Evolutionary conservation across 2,797 vertebrate genomes (phyloP), one percentile per base, ranked within the genome.

Genomic region (Myioborus miniatus): DNA sequence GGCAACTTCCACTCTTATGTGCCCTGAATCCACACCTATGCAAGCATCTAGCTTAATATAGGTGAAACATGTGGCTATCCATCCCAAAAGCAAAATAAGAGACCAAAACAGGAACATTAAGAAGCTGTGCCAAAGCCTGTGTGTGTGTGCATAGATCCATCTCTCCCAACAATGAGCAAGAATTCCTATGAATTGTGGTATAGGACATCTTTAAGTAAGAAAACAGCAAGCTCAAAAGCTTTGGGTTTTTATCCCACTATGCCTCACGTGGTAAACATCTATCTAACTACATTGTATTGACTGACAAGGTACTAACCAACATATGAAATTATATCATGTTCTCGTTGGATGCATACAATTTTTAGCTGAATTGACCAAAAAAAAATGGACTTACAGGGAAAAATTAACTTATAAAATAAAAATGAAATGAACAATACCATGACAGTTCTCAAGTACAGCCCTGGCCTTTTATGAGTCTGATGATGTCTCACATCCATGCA

Each of bases 101-200:
- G 34, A 81, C 19, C 34, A 30, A 64, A 83, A 16, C 6, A 70
- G 41, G 29, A 44, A n/a, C 4, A 5, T 34, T 29, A 44, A 34
- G 15, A 34, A 87, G 49, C 12, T 59, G 27, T 4, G 13, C 23
- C 64, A 77, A 50, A 52, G 41, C 13, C 64, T 77, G 36, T 2
- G 0, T 18, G 15, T 6, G 15, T 6, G 1, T 0, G 37, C 11
- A 36, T 3, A 65, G 17, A 90, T 49, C 17, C 17, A 52, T 29
- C 29, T 50, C 15, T 67, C 41, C 15, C 12, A 30, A 64, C 11
- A 37, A 36, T 5, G n/a, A 67, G 27, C 49, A 85, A 79, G 16
- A 56, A 84, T 36, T 74, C 20, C 37, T 67, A n/a, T 7, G 15
- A 80, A 39, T 8, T 64, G 49, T 30, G 7, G 8, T 52, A 53